These are phyloP conservation scores for Lampropteryx suffumata DNA, from an alignment of 2,888 invertebrate species.

Conservation along the genomic window DNA sequence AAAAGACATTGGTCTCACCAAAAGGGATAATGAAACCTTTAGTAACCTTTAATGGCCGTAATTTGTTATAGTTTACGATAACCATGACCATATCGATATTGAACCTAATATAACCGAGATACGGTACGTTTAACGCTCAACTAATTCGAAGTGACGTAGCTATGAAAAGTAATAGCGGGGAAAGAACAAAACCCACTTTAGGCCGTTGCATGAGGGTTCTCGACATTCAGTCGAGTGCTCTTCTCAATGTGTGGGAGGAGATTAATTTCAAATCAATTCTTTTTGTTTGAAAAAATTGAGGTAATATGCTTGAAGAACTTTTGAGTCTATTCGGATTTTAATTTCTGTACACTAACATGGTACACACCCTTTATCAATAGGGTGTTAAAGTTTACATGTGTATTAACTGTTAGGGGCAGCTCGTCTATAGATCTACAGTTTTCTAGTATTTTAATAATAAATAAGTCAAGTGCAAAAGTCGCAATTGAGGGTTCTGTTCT, in stretches of 20 bases:
- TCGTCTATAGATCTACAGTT: too few relatives aligned
- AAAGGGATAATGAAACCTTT: too few relatives aligned
- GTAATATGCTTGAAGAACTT: not conserved
- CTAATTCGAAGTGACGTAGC: not conserved
- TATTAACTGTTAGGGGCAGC: too few relatives aligned
- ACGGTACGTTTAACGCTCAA: not conserved
- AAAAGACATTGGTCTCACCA: too few relatives aligned
- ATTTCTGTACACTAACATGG: too few relatives aligned
- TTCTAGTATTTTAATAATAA: too few relatives aligned
- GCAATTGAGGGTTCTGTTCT: too few relatives aligned
- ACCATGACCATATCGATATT: not conserved
- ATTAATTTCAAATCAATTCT: slow-evolving; percentile 28
- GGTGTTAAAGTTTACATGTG: too few relatives aligned
- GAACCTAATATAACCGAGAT: not conserved
- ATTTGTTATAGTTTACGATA: too few relatives aligned
- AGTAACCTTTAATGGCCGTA: too few relatives aligned
- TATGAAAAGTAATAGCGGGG: slow-evolving; percentile 10
- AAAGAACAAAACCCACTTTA: slow-evolving; percentile 27
- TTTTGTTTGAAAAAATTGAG: slow-evolving; percentile 16
- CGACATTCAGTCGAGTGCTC: slow-evolving; percentile 32
- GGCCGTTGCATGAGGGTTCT: slow-evolving; percentile 21
- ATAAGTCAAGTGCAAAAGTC: too few relatives aligned
- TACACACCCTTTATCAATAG: not conserved
- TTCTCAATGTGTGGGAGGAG: slow-evolving; percentile 28
- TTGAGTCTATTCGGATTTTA: too few relatives aligned